Base-by-base conservation (phyloP, 2,888 invertebrate species). In the Blastobasis adustella region DNA sequence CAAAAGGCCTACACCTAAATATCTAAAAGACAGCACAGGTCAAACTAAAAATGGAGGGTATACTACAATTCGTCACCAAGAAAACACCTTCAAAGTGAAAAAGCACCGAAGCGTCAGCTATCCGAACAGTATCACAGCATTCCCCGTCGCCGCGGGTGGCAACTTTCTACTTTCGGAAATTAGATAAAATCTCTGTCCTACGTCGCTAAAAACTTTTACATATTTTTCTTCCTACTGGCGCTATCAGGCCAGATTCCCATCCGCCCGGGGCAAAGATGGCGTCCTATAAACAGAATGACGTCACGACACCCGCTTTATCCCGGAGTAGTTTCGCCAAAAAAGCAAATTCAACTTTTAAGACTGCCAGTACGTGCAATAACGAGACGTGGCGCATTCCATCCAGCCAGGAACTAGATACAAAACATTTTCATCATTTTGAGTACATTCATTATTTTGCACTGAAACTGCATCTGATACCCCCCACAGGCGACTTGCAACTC, bases 371-470 rank as follows among this genome's bases (percentile, higher is more conserved):
- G 47, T 53, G 44, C 66, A 62, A 56, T 69, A 70, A 71, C 67
- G 66, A 69, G 66, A 65, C 65, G 60, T 23, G 60, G 54, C 53
- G 53, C 58, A 60, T 61, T 64, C 60, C 65, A 61, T 64, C 64
- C 62, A 23, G 23, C 23, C 62, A 51, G 60, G 65, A 69, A 66
- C 66, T 67, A 63, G 62, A 63, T 63, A 58, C 55, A 64, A 71
- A 66, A 66, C 65, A 68, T 70, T 71, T 66, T 62, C 70, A 66
- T 70, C 62, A 67, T 62, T 71, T 63, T 61, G 61, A 61, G 59
- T 58, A 62, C 23, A 23, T 59, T 64, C 68, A 65, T 68, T 63
- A 67, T 63, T 66, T 63, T 62, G 65, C 38, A 64, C 23, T 23
- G 23, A 23, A 23, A 23, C 23, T 23, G 23, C 23, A 23, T 1